Evolutionary conservation across 1,140 invertebrate species (phyloP).

Genomic region (Euschistus heros): DNA sequence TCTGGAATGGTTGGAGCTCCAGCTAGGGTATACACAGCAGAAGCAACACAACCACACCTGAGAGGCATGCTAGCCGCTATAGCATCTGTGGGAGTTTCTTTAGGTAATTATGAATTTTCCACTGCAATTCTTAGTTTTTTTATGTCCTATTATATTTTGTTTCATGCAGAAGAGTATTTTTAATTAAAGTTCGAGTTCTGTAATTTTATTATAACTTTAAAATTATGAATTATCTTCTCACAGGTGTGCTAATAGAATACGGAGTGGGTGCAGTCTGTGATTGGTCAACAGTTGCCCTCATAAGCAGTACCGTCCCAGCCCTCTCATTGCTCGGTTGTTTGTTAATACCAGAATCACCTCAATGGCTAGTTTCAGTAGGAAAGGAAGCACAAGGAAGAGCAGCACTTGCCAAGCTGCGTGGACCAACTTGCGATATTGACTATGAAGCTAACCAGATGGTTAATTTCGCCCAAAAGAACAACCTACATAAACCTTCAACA

Average conservation of each 20-base stretch:
- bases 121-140: no score
- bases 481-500: slow-evolving; percentile 35
- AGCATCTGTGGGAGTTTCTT: slow-evolving; percentile 42
- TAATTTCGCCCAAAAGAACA: slow-evolving; percentile 49
- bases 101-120: slow-evolving; percentile 24
- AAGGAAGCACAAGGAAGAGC: slow-evolving; percentile 48
- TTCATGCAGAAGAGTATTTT: no score
- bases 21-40: slow-evolving; percentile 53
- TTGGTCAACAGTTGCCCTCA: slow-evolving; percentile 48
- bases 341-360: slow-evolving; percentile 58
- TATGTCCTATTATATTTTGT: no score
- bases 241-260: slow-evolving; percentile 42
- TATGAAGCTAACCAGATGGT: slow-evolving; percentile 50
- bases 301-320: slow-evolving; percentile 47
- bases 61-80: slow-evolving; percentile 53
- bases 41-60: slow-evolving; percentile 56
- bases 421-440: slow-evolving; percentile 46
- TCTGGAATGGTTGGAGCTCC: slow-evolving; percentile 60
- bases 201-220: neutral
- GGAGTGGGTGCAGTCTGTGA: slow-evolving; percentile 45
- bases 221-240: slow-evolving; percentile 21
- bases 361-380: slow-evolving; percentile 52
- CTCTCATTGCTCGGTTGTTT: slow-evolving; percentile 47
- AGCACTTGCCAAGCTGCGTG: slow-evolving; percentile 47
- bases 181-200: no score